A percentile compares a stretch with the other conserved stretches of the same genome.
Conservation (phyloP, 1,140 invertebrate genomes). For the Varroa destructor region DNA sequence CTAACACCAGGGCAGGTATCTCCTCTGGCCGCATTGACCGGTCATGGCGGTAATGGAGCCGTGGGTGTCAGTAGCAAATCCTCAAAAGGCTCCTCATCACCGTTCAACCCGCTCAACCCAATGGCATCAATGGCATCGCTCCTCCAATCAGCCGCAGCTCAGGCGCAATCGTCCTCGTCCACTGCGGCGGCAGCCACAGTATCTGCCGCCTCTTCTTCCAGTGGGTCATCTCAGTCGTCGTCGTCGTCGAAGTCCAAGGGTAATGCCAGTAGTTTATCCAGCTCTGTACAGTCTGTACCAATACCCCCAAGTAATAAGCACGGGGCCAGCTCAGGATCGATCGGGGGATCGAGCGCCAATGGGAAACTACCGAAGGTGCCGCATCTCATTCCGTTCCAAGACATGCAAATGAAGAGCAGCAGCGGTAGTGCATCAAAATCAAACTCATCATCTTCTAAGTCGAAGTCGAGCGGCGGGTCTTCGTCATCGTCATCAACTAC, state of each 20-base stretch:
- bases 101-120: conserved; percentile 23
- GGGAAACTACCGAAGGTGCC: conserved; percentile 20
- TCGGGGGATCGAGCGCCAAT: not conserved
- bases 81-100: not conserved
- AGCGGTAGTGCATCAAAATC: not conserved
- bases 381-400: conserved; percentile 18
- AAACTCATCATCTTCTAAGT: not conserved
- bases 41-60: too few species aligned
- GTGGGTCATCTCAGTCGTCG: not conserved
- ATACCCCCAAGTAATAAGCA: conserved; percentile 3
- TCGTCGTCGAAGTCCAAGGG: conserved; percentile 12
- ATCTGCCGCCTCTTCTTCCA: too few species aligned
- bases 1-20: too few species aligned
- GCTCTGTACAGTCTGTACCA: conserved; percentile 18
- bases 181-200: too few species aligned
- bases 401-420: not conserved
- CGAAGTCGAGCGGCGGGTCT: not conserved
- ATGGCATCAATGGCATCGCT: conserved; percentile 20
- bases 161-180: not conserved
- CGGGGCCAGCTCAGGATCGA: too few species aligned
- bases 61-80: too few species aligned
- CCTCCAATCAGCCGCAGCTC: conserved; percentile 20
- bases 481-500: not conserved
- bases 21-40: too few species aligned
- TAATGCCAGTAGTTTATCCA: not conserved